phyloP scores from a whole-genome alignment of 2,113 vertebrate species.

The Hemiscyllium ocellatum region DNA sequence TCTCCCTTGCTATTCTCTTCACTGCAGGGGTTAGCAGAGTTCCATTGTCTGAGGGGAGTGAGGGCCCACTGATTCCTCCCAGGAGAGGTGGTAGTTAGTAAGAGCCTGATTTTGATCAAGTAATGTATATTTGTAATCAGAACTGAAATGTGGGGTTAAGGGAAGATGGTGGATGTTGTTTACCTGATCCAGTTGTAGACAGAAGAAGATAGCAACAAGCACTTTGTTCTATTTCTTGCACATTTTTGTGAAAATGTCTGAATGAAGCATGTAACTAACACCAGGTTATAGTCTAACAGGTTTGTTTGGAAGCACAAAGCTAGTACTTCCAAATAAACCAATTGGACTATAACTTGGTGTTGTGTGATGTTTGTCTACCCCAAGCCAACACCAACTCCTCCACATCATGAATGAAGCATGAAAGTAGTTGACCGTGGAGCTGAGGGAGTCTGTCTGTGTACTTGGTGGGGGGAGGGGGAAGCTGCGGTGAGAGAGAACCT shows the following conservation, averaged over 20 bases:
- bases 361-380: too few species aligned
- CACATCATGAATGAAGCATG: not conserved
- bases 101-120: not conserved
- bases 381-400: too few species aligned
- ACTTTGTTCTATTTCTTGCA: not conserved
- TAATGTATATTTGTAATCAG: not conserved
- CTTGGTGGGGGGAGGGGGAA: too few species aligned
- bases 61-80: not conserved
- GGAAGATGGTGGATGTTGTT: too few species aligned
- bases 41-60: too few species aligned
- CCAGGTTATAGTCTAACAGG: too few species aligned
- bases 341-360: too few species aligned
- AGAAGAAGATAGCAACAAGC: not conserved
- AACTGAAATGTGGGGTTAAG: not conserved
- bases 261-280: not conserved
- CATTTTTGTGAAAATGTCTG: not conserved
- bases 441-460: not conserved
- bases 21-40: not conserved
- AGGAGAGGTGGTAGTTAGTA: not conserved
- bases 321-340: too few species aligned
- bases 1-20: not conserved
- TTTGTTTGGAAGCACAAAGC: too few species aligned
- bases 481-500: not conserved
- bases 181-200: not conserved
- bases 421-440: not conserved